These are phyloP conservation scores for Gambusia holbrooki DNA, from an alignment of 2,113 vertebrate genomes.

Conservation along the genomic window DNA sequence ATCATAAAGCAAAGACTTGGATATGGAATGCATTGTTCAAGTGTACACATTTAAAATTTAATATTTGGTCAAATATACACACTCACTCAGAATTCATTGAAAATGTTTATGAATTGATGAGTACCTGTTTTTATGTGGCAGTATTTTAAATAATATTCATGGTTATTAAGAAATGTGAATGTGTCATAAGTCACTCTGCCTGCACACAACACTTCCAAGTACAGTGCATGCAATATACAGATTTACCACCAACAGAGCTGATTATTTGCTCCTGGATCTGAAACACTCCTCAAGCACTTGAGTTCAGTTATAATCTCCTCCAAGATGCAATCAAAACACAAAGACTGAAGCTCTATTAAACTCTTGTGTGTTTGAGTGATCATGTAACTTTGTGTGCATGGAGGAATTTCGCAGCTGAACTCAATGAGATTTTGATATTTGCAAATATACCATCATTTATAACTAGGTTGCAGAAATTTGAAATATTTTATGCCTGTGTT, in stretches of 20 bases:
- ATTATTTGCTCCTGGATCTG: slow-evolving; percentile 24
- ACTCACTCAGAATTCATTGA: no score
- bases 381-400: neutral
- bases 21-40: no score
- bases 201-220: slow-evolving; percentile 10
- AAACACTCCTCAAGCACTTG: neutral
- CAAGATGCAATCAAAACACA: neutral
- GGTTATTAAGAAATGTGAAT: neutral
- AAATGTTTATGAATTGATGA: neutral
- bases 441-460: neutral
- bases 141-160: neutral
- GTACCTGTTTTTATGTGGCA: neutral
- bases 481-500: no score
- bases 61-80: no score
- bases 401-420: neutral
- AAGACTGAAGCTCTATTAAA: neutral
- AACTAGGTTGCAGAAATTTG: no score
- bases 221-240: slow-evolving; percentile 18
- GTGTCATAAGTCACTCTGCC: neutral
- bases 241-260: slow-evolving; percentile 13
- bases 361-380: neutral
- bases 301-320: slow-evolving; percentile 3
- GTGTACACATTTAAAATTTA: no score
- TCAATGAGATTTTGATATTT: neutral
- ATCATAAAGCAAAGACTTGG: neutral